Evolutionary conservation across 2,113 vertebrate genomes (phyloP).

Genomic region (Cyprinodon brontotheroides): DNA sequence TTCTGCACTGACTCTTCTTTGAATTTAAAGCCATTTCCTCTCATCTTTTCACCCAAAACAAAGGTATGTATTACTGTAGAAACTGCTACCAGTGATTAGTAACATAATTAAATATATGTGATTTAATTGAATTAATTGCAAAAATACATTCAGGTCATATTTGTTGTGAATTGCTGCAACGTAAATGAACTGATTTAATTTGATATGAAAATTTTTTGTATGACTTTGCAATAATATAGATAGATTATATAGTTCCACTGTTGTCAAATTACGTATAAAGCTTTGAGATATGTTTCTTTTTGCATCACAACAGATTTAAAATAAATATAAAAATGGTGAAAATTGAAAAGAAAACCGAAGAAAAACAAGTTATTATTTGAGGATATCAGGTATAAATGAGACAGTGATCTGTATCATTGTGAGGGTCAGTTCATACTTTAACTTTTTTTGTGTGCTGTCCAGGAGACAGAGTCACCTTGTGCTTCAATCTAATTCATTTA

Average conservation of each 20-base stretch:
- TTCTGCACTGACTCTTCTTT: slow-evolving; percentile 39
- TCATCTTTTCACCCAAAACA: slow-evolving; percentile 17
- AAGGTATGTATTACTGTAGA: background rate
- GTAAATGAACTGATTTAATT: background rate
- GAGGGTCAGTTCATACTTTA: background rate
- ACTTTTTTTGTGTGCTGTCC: background rate
- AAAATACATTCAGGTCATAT: no score
- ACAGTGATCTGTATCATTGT: background rate
- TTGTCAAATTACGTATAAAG: background rate
- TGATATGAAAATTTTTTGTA: background rate
- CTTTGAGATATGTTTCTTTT: background rate
- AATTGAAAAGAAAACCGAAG: background rate
- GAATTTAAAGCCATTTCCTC: slow-evolving; percentile 43
- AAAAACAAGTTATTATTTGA: background rate
- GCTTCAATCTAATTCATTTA: background rate
- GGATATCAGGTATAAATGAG: background rate
- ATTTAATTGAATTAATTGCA: no score
- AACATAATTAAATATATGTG: background rate
- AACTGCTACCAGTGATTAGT: background rate
- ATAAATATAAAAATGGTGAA: no score
- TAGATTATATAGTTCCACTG: background rate
- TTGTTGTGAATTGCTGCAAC: no score
- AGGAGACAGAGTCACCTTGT: background rate
- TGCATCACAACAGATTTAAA: background rate
- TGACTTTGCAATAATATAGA: background rate